phyloP scores from a whole-genome alignment of 1,140 invertebrate species.

The Heliconius hermathena region DNA sequence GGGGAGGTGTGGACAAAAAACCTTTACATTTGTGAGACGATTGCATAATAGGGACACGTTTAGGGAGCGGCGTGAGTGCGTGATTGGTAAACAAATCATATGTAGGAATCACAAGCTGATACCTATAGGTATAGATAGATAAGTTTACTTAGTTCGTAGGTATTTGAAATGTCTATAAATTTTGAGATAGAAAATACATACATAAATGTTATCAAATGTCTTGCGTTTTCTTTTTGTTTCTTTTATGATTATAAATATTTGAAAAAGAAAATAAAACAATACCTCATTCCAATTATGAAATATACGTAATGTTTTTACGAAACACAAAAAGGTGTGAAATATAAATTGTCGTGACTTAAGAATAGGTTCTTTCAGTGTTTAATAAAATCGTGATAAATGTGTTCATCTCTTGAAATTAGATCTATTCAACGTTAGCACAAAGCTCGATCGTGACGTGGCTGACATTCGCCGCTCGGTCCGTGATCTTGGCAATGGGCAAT shows the following conservation, averaged over 20 bases:
- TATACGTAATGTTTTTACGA: neutral
- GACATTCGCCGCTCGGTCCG: conserved; percentile 77
- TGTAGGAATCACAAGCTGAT: conserved; percentile 27
- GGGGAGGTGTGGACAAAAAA: conserved; percentile 68
- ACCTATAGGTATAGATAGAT: neutral
- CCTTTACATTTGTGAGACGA: conserved; percentile 59
- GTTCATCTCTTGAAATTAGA: conserved; percentile 63
- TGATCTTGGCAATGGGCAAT: conserved; percentile 81
- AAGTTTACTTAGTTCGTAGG: no score
- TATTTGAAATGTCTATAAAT: neutral
- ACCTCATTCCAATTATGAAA: neutral
- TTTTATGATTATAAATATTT: neutral
- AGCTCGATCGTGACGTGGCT: conserved; percentile 76
- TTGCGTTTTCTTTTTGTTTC: neutral
- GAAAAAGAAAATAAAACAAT: neutral
- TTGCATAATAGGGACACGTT: conserved; percentile 73
- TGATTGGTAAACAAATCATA: conserved; percentile 59
- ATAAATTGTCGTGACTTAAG: neutral
- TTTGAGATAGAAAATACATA: neutral
- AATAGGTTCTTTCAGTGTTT: conserved; percentile 32
- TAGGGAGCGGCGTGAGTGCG: conserved; percentile 59
- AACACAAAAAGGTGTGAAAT: neutral
- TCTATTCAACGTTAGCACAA: conserved; percentile 70
- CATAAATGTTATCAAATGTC: neutral
- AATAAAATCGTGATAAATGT: conserved; percentile 54